These are phyloP conservation scores for Miichthys miiuy DNA, from an alignment of 2,797 vertebrate genomes.

Conservation along the genomic window DNA sequence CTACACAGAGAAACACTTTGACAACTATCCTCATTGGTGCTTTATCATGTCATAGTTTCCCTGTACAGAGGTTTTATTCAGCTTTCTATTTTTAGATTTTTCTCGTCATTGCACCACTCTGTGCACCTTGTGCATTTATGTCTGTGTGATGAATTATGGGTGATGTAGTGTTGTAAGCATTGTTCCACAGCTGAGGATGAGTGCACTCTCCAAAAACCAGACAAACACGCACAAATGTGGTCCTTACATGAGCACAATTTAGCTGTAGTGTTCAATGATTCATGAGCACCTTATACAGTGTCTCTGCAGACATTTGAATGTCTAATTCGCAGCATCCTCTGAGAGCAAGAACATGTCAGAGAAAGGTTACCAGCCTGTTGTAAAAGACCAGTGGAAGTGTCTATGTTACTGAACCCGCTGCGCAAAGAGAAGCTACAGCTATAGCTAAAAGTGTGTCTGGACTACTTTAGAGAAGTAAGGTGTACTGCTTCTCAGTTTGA, in stretches of 20 bases:
- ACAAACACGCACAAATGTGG: conserved; percentile 63
- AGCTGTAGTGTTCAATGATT: conserved; percentile 68
- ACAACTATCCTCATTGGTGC: conserved; percentile 58
- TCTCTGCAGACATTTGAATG: conserved; percentile 66
- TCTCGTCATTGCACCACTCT: conserved; percentile 77
- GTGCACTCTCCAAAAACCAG: conserved; percentile 67
- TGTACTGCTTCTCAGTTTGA: conserved; percentile 66
- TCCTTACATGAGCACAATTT: conserved; percentile 64
- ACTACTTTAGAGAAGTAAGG: conserved; percentile 54
- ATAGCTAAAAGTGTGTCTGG: conserved; percentile 51
- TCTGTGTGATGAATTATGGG: conserved; percentile 81
- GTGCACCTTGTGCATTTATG: conserved; percentile 78
- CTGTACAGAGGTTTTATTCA: conserved; percentile 70
- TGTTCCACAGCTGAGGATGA: conserved; percentile 75
- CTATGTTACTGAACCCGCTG: conserved; percentile 23
- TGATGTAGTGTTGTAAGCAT: conserved; percentile 81
- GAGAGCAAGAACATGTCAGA: conserved; percentile 43
- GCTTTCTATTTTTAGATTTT: conserved; percentile 77
- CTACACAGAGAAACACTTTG: conserved; percentile 63
- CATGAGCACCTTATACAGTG: conserved; percentile 58
- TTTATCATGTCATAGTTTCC: conserved; percentile 75
- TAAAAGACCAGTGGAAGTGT: conserved; percentile 24
- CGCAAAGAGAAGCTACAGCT: conserved; percentile 51
- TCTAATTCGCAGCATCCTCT: conserved; percentile 44
- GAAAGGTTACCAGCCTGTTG: conserved; percentile 35